Conservation (phyloP, 2,113 vertebrate species). For the Cettia cetti region DNA sequence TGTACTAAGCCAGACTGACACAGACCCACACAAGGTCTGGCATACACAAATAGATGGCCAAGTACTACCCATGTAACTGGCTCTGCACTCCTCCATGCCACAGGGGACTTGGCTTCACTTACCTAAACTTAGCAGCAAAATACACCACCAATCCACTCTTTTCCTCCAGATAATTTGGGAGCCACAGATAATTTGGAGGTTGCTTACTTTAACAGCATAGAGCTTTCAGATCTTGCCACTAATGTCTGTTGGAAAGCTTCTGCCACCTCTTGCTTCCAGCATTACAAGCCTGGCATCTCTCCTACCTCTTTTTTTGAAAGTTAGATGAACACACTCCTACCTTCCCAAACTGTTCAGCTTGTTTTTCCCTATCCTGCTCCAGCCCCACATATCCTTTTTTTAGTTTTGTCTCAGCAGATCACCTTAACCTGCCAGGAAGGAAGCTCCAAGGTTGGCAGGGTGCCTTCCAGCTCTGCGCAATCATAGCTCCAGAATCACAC, state of each 20-base stretch:
- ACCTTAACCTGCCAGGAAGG: not conserved
- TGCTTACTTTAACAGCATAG: not conserved
- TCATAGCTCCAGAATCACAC: not conserved
- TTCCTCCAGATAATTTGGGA: not conserved
- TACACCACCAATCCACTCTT: not conserved
- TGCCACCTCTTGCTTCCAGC: not conserved
- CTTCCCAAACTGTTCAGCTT: not conserved
- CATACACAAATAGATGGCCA: not conserved
- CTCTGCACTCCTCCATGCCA: not conserved
- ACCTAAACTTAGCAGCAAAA: not conserved
- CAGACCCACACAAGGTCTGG: not conserved
- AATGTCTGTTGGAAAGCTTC: not conserved
- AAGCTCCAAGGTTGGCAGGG: not conserved
- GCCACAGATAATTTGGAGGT: not conserved
- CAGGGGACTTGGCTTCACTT: not conserved
- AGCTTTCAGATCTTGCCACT: not conserved
- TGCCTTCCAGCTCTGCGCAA: not conserved
- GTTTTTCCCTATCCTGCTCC: not conserved
- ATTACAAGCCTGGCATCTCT: fast-evolving
- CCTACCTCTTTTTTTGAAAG: not conserved
- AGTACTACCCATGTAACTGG: fast-evolving
- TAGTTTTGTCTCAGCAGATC: not conserved
- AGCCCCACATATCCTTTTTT: not conserved
- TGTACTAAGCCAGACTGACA: not conserved
- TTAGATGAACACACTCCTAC: not conserved